Percentiles rank a stretch among this genome's conserved stretches.
Evolutionary conservation across 2,797 vertebrate genomes (phyloP).

Genomic region (Discoglossus pictus): DNA sequence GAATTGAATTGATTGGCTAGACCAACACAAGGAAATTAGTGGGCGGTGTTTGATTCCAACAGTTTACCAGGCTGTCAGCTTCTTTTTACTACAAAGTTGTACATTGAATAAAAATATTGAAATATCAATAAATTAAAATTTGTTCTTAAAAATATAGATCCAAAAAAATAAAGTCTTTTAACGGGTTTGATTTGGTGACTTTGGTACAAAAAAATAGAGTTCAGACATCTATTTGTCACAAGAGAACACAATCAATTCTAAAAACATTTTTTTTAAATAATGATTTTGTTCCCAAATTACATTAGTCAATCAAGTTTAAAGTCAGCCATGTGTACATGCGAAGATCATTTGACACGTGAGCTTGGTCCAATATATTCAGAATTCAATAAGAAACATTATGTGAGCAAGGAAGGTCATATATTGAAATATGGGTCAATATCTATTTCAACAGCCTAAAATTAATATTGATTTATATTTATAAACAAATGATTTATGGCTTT

Average conservation of each 20-base stretch:
- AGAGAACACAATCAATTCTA: not conserved
- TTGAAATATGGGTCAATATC: constrained; percentile 2
- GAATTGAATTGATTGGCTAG: too few relatives aligned
- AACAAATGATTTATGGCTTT: constrained; percentile 9
- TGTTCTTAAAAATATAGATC: too few relatives aligned
- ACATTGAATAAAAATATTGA: too few relatives aligned
- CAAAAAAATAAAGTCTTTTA: too few relatives aligned
- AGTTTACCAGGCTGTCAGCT: too few relatives aligned
- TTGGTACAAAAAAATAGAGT: too few relatives aligned
- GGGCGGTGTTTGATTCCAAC: too few relatives aligned
- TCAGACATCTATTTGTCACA: too few relatives aligned
- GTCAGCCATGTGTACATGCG: not conserved
- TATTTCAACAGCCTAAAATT: constrained; percentile 1
- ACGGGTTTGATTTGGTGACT: too few relatives aligned
- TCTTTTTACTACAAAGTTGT: too few relatives aligned
- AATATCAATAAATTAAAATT: too few relatives aligned
- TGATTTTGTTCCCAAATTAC: not conserved
- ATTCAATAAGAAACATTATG: constrained; percentile 3
- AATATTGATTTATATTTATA: constrained; percentile 11
- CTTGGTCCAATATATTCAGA: not conserved
- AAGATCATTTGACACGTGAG: constrained; percentile 15
- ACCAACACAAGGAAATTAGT: too few relatives aligned
- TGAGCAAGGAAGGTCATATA: not conserved
- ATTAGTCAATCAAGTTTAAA: constrained; percentile 16
- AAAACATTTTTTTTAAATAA: constrained; percentile 5